Evolutionary conservation across 2,113 vertebrate genomes (phyloP).

Genomic region (Peromyscus maniculatus): DNA sequence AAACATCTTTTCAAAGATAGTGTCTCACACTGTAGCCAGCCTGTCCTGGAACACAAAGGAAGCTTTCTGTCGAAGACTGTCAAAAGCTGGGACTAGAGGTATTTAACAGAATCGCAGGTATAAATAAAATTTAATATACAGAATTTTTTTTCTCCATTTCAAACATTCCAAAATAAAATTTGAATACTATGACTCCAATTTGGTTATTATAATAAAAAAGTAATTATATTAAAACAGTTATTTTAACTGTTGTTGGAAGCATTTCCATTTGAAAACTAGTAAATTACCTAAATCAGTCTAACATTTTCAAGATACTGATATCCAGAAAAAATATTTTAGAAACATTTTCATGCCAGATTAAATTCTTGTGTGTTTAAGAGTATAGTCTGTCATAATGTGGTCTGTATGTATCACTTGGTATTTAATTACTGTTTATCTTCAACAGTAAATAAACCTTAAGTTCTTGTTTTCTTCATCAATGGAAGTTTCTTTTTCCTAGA

Average conservation of each 20-base stretch:
- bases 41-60: not conserved
- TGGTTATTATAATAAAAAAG: constrained; percentile 56
- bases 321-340: not conserved
- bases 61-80: not conserved
- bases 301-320: not conserved
- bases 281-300: constrained; percentile 44
- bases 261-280: constrained; percentile 42
- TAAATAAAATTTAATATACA: not conserved
- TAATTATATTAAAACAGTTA: constrained; percentile 46
- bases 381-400: not conserved
- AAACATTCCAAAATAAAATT: constrained; percentile 7
- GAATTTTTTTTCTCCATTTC: not conserved
- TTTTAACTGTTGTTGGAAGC: constrained; percentile 10
- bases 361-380: not conserved
- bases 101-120: not conserved
- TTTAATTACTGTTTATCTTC: not conserved
- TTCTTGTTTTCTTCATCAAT: not conserved
- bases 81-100: not conserved
- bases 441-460: not conserved
- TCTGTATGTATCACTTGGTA: not conserved
- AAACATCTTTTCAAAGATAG: not conserved
- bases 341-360: not conserved
- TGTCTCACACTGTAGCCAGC: not conserved
- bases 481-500: not conserved
- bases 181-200: not conserved